Evolutionary conservation across 2,113 vertebrate genomes (phyloP).

Genomic region (Heterochromis multidens): DNA sequence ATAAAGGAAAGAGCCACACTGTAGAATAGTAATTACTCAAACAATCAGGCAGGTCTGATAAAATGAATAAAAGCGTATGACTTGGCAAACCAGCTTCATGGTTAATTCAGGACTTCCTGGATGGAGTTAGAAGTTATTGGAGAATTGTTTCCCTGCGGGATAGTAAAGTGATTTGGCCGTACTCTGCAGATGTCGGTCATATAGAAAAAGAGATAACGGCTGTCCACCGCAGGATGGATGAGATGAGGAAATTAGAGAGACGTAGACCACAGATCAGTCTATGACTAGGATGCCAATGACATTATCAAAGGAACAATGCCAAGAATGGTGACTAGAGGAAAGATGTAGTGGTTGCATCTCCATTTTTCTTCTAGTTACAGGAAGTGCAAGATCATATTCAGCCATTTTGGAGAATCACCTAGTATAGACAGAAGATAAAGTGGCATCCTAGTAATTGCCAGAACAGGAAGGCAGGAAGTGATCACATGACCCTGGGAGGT

Average conservation of each 20-base stretch:
- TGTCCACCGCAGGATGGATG: constrained; percentile 64
- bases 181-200: constrained; percentile 28
- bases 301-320: constrained; percentile 7
- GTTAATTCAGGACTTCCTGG: constrained; percentile 64
- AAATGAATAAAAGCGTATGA: constrained; percentile 55
- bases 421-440: constrained; percentile 47
- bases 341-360: background rate
- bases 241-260: constrained; percentile 66
- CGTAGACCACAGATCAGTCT: constrained; percentile 13
- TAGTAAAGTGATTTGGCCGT: constrained; percentile 51
- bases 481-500: constrained; percentile 51
- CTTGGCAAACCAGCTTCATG: constrained; percentile 59
- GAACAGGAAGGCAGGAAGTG: constrained; percentile 55
- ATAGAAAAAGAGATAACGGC: constrained; percentile 47
- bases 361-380: background rate
- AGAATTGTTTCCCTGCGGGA: constrained; percentile 29
- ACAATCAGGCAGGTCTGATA: constrained; percentile 55
- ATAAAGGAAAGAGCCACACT: constrained; percentile 41
- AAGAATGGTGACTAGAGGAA: background rate
- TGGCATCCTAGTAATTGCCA: constrained; percentile 44
- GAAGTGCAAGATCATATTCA: background rate
- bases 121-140: constrained; percentile 48
- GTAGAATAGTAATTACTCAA: constrained; percentile 54
- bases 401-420: background rate
- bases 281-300: constrained; percentile 22